These are phyloP conservation scores for Venusia cambrica DNA, from an alignment of 2,888 invertebrate genomes.

Conservation along the genomic window DNA sequence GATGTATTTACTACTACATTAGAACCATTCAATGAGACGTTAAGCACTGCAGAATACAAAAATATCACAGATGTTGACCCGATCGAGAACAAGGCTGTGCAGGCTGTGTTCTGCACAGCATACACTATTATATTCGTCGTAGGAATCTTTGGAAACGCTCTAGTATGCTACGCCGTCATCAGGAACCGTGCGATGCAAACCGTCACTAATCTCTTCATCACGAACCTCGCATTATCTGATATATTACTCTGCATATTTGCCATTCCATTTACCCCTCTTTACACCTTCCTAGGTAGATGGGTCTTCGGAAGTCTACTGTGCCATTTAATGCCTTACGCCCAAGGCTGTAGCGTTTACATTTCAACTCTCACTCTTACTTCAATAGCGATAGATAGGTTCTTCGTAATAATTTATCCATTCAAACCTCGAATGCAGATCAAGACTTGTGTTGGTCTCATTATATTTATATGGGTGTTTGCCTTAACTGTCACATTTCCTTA, in stretches of 20 bases:
- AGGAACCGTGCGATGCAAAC: constrained; percentile 94
- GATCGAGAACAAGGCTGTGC: constrained; percentile 84
- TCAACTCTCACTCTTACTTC: constrained; percentile 94
- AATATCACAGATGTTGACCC: constrained; percentile 67
- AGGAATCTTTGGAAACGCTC: constrained; percentile 90
- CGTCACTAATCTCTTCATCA: constrained; percentile 95
- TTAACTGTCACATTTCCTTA: constrained; percentile 91
- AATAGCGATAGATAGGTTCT: constrained; percentile 95
- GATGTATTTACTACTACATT: constrained; percentile 60
- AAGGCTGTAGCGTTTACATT: constrained; percentile 94
- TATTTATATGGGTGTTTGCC: constrained; percentile 91
- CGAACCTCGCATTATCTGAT: constrained; percentile 93
- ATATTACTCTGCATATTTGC: constrained; percentile 92
- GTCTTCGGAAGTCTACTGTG: constrained; percentile 91
- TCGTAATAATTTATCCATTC: constrained; percentile 94
- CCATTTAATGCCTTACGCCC: constrained; percentile 92
- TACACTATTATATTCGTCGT: constrained; percentile 90
- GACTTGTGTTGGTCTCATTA: constrained; percentile 87
- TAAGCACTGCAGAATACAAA: constrained; percentile 34
- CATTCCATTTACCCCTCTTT: constrained; percentile 94
- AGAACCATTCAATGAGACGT: constrained; percentile 47
- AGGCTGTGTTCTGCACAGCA: constrained; percentile 86
- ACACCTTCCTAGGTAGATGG: constrained; percentile 92
- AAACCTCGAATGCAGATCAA: constrained; percentile 89
- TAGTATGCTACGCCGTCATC: constrained; percentile 93